Evolutionary conservation across 2,888 invertebrate species (phyloP).

Genomic region (Endotricha flammealis): DNA sequence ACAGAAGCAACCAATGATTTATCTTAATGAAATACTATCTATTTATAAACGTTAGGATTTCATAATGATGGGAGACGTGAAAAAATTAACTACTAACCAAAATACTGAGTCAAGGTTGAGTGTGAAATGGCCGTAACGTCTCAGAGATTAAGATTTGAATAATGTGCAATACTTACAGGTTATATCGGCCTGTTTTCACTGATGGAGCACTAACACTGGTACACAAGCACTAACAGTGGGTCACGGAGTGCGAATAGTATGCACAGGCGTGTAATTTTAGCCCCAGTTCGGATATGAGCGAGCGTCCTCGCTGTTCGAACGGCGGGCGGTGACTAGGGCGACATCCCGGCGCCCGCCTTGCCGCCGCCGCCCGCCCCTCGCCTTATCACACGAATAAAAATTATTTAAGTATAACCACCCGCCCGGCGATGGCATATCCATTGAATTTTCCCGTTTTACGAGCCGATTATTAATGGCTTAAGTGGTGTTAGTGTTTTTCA

Average conservation of each 20-base stretch:
- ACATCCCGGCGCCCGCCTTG: conserved; percentile 60
- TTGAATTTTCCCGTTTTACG: conserved; percentile 61
- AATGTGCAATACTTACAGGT: conserved; percentile 46
- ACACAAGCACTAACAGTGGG: conserved; percentile 66
- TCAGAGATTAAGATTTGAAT: conserved; percentile 49
- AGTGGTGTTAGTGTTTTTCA: conserved; percentile 41
- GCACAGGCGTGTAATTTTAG: conserved; percentile 63
- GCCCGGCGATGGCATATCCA: conserved; percentile 54
- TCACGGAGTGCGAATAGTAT: conserved; percentile 50
- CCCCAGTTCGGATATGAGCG: conserved; percentile 40
- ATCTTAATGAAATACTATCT: conserved; percentile 38
- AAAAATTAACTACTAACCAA: conserved; percentile 56
- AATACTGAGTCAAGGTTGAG: conserved; percentile 69
- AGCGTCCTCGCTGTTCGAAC: conserved; percentile 49
- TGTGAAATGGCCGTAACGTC: conserved; percentile 67
- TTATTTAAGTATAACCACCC: conserved; percentile 71
- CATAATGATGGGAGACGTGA: conserved; percentile 21
- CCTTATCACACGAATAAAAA: conserved; percentile 73
- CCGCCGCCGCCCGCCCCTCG: conserved; percentile 63
- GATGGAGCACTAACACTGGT: conserved; percentile 37
- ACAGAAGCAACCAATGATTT: conserved; percentile 35
- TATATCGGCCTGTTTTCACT: conserved; percentile 13
- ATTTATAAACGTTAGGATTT: conserved; percentile 28
- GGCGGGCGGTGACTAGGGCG: conserved; percentile 65
- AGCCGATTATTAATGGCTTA: conserved; percentile 49